Evolutionary conservation across 2,888 invertebrate genomes (phyloP), one percentile per base, ranked within the genome.

Genomic region (Theretra japonica): DNA sequence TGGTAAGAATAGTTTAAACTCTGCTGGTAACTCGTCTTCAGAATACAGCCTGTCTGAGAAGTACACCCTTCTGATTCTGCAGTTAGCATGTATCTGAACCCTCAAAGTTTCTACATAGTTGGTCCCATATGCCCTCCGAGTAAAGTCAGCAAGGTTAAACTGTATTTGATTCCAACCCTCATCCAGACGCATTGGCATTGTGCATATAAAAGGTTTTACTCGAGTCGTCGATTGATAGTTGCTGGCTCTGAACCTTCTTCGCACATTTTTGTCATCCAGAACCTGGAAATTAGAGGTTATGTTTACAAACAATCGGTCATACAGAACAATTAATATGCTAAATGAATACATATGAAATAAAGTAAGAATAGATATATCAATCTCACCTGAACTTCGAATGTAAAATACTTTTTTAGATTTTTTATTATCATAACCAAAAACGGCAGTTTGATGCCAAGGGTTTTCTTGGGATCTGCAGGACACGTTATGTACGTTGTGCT

Each of bases 121-220:
- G 19, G 98, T 98, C n/a, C 99, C 99, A 87, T 99, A 99, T 0
- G 98, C 99, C 83, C 98, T 95, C 79, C 98, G 95, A 8, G 98
- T 98, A 89, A 99, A 99, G 91, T 99, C 99, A 4, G 98, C 97
- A 76, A 99, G 95, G 92, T 99, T 99, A 88, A 99, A 99, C 89
- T 99, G 98, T 79, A 99, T 98, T 92, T 97, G 97, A 86, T 98
- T 98, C 99, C 99, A 99, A 50, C 99, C 99, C 83, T 98, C 98
- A 82, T 98, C 98, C 75, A 99, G 94, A 73, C 98, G 95, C 96
- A 99, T 97, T 0, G 99, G 99, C 98, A 99, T 99, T 8, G 98
- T 98, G 85, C 99, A 99, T 82, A 99, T 99, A 88, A 99, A 99
- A n/a, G 99, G 98, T 88, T 98, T 98, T 15, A 99, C 98, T 82